Evolutionary conservation across 1,140 invertebrate genomes (phyloP), one percentile per base, ranked within the genome.

Genomic region (Diabrotica virgifera): DNA sequence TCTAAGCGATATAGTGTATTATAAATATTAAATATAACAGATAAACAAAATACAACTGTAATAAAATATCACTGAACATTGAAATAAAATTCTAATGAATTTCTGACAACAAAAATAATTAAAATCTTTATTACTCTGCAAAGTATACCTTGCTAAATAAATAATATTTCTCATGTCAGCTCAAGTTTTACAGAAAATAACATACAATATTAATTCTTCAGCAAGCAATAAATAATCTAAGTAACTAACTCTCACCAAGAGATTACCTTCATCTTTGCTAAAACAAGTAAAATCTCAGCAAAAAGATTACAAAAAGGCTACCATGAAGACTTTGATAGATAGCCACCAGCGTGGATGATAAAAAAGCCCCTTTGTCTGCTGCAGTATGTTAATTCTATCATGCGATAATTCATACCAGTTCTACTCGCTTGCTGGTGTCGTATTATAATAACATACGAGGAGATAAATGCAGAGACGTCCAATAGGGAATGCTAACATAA

Each of bases 391-490:
- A 72, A 69, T 72, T 70, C 67, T 56, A 61, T 64, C 54, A 51
- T 66, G 70, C 70, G 67, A 72, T 72, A 72, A 72, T 72, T 72
- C 68, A 72, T 72, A 67, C 67, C 64, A 65, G 65, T 66, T 71
- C 65, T 69, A 71, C 67, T 69, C 64, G 67, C 65, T 69, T 64
- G 68, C 59, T 64, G 65, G 59, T 66, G 62, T 66, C 65, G 68
- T 66, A 70, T 70, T 70, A 70, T 70, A 66, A 69, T 69, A 70
- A 70, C 62, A 64, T 70, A 70, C 68, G 68, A 70, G 52, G 62
- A 64, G 62, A 59, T 64, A 55, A 61, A 63, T 63, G 62, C 61
- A 46, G n/a, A 46, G 40, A 46, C 40, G 40, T 46, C 8, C 24
- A 24, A 24, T 24, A 24, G 24, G 24, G 24, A 24, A 24, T 24